A percentile compares a stretch with the other conserved stretches of the same genome.
Evolutionary conservation across 1,140 invertebrate species (phyloP).

Genomic region (Musca vetustissima): DNA sequence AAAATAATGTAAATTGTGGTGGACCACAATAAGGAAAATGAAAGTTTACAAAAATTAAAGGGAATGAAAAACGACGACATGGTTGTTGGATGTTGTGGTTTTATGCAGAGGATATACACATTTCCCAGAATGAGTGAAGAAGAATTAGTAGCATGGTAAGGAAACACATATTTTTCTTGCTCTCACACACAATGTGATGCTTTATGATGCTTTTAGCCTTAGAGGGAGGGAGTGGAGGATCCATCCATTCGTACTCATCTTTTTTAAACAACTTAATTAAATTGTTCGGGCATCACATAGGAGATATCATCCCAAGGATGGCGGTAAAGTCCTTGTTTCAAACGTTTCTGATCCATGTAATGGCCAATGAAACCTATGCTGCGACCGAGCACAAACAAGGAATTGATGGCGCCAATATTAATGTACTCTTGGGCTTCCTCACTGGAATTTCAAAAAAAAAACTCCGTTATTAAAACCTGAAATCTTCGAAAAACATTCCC

Average conservation of each 20-base stretch:
- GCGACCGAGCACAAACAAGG: conserved; percentile 95
- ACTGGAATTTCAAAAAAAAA: conserved; percentile 57
- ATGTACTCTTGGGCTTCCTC: conserved; percentile 98
- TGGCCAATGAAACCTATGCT: conserved; percentile 99
- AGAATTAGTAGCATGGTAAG: no score
- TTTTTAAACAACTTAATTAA: conserved; percentile 39
- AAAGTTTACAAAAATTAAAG: no score
- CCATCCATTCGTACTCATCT: background rate
- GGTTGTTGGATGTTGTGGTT: no score
- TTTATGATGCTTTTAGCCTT: background rate
- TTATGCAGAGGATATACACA: no score
- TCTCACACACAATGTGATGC: background rate
- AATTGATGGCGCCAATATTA: conserved; percentile 97
- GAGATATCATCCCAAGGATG: conserved; percentile 99
- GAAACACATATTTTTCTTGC: no score
- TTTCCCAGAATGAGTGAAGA: no score
- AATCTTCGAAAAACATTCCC: background rate
- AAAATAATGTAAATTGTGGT: no score
- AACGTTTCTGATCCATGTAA: conserved; percentile 96
- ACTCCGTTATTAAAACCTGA: conserved; percentile 3
- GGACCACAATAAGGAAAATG: no score
- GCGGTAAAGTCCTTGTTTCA: conserved; percentile 98
- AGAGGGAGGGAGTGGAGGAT: no score
- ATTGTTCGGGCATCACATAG: conserved; percentile 76
- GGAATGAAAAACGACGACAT: no score